Percentiles rank a stretch among this genome's conserved stretches.
Evolutionary conservation across 2,797 vertebrate genomes (phyloP).

Genomic region (Vespertilio murinus): DNA sequence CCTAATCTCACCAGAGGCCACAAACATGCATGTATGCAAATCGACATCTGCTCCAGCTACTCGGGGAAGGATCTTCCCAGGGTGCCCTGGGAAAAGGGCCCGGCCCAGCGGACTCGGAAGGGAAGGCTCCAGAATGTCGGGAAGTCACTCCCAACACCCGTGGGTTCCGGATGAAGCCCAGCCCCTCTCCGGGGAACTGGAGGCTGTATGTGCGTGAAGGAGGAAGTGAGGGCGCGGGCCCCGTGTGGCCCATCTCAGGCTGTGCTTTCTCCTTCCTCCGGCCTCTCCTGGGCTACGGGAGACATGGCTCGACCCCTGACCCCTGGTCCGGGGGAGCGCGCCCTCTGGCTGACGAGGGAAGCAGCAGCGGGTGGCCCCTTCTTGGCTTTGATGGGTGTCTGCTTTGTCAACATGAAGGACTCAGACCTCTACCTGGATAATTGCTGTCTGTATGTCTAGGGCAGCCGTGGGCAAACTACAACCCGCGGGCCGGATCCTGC

Average conservation of each 20-base stretch:
- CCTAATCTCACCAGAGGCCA: slow-evolving; percentile 99
- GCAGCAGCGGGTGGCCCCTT: background rate
- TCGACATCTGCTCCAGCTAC: slow-evolving; percentile 99
- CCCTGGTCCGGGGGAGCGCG: background rate
- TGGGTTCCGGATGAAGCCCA: slow-evolving; percentile 91
- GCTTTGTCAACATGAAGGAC: background rate
- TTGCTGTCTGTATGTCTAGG: background rate
- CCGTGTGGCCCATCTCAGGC: slow-evolving; percentile 85
- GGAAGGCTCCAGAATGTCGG: slow-evolving; percentile 85
- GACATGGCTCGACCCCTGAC: rapidly evolving
- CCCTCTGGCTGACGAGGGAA: background rate
- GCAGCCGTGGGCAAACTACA: no score
- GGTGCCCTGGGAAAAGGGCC: slow-evolving; percentile 92
- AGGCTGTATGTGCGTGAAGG: slow-evolving; percentile 90
- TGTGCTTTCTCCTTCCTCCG: slow-evolving; percentile 82
- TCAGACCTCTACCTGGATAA: no score
- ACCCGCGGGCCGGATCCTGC: no score
- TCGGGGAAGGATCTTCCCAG: slow-evolving; percentile 95
- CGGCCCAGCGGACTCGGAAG: slow-evolving; percentile 91
- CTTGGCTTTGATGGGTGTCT: background rate
- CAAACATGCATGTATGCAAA: slow-evolving; percentile 99
- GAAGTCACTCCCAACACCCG: slow-evolving; percentile 86
- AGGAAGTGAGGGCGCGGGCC: slow-evolving; percentile 88
- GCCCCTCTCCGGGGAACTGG: slow-evolving; percentile 92
- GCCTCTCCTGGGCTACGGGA: slow-evolving; percentile 6